Base-by-base conservation (phyloP, 2,113 vertebrate genomes). In the Polyodon spathula region DNA sequence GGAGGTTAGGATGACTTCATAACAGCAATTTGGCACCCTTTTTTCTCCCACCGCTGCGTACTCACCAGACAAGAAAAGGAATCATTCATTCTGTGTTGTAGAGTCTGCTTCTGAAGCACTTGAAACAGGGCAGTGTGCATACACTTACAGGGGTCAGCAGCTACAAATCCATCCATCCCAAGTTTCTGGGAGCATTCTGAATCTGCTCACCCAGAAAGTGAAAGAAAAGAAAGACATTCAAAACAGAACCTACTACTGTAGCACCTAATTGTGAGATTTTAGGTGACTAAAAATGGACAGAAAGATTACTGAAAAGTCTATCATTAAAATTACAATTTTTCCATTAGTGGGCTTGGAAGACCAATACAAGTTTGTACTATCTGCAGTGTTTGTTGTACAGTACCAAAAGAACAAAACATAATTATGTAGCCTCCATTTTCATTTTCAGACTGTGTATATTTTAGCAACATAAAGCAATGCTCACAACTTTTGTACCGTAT, bases 21-120 rank as follows among this genome's bases (percentile, higher is more conserved):
- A 71, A 68, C 69, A 78, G 81, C 66, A 74, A 74, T 75, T 87
- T 88, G 72, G 78, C 75, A 74, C 76, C 77, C 70, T 56, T 67
- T 73, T 65, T 65, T 71, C 73, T 51, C 55, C 75, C 43, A n/a
- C n/a, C 54, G 15, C 39, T 44, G 63, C 60, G 57, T 79, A 84
- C 88, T 87, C 77, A 98, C 95, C 91, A 98, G 88, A 75, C 94
- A 98, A 85, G 96, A 97, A 82, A 94, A 97, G 68, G 93, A 97
- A 84, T 98, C 96, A 54, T 89, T 95, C 88, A 98, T 90, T 73
- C 94, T 88, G 74, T 98, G 94, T 77, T 90, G 84, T 77, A 98
- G 86, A 37, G 96, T 97, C 81, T 86, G 77, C 60, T 86, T 89
- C 85, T 98, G 94, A 66, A 98, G 85, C 50, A 90, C 56, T 87